phyloP scores from a whole-genome alignment of 1,140 invertebrate genomes.

The Phortica variegata region DNA sequence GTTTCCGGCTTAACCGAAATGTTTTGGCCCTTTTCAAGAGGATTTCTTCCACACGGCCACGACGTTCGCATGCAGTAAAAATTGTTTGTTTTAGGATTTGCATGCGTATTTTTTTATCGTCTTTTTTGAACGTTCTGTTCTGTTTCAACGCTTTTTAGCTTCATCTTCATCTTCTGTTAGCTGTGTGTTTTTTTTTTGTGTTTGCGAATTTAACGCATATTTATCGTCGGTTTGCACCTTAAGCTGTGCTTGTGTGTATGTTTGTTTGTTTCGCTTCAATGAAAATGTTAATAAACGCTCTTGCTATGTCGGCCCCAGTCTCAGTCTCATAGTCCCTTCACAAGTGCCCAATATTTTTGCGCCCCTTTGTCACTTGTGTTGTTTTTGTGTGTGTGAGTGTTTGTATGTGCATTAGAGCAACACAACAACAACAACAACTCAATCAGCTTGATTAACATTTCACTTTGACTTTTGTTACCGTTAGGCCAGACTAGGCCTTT shows the following conservation, averaged over 20 bases:
- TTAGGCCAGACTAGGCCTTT: not conserved
- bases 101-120: constrained; percentile 38
- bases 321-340: too few relatives aligned
- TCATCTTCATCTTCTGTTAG: not conserved
- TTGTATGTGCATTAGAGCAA: constrained; percentile 9
- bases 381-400: constrained; percentile 11
- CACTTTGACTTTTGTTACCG: constrained; percentile 23
- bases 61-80: too few relatives aligned
- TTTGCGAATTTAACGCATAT: constrained; percentile 51
- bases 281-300: constrained; percentile 49
- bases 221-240: constrained; percentile 49
- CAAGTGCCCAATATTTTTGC: too few relatives aligned
- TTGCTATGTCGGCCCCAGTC: too few relatives aligned
- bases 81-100: constrained; percentile 53
- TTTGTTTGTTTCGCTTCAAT: constrained; percentile 44
- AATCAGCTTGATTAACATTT: constrained; percentile 55
- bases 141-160: not conserved
- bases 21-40: too few relatives aligned
- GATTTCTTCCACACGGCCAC: too few relatives aligned
- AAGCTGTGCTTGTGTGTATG: constrained; percentile 9
- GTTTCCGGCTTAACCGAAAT: too few relatives aligned
- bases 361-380: constrained; percentile 21
- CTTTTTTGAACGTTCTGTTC: not conserved
- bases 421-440: constrained; percentile 41
- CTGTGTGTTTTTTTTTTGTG: constrained; percentile 12